Conservation (phyloP, 2,113 vertebrate species). For the Nycticebus coucang region DNA sequence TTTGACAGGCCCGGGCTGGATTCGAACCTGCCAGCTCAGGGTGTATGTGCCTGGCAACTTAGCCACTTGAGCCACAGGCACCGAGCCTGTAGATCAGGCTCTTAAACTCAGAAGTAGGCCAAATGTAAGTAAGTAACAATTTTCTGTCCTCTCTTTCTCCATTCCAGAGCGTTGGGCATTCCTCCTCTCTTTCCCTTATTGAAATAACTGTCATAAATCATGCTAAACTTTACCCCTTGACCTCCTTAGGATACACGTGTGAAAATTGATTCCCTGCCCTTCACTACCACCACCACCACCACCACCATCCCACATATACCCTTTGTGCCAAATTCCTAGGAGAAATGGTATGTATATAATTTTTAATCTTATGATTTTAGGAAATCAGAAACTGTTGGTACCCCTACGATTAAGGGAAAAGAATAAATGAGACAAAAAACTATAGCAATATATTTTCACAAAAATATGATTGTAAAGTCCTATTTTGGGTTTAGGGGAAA, state of each 20-base stretch:
- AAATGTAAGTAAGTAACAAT: background rate
- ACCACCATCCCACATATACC: background rate
- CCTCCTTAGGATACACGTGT: background rate
- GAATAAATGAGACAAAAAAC: background rate
- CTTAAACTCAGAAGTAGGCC: background rate
- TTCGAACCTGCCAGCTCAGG: no score
- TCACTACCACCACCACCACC: background rate
- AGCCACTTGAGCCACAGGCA: no score
- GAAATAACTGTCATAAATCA: background rate
- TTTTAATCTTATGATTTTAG: slow-evolving; percentile 11
- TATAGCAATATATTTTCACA: background rate
- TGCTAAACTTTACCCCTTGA: background rate
- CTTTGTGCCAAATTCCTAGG: background rate
- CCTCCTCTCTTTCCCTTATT: background rate
- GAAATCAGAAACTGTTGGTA: background rate
- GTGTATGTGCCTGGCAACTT: no score
- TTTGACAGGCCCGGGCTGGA: no score
- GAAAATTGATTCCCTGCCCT: background rate
- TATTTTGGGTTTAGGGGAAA: background rate
- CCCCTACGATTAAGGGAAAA: background rate
- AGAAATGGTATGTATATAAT: background rate
- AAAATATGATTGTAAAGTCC: background rate
- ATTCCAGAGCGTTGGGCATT: background rate
- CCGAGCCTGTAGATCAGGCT: background rate
- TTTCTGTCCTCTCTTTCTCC: background rate